phyloP scores from a whole-genome alignment of 2,797 vertebrate genomes.

The Gallirallus australis region DNA sequence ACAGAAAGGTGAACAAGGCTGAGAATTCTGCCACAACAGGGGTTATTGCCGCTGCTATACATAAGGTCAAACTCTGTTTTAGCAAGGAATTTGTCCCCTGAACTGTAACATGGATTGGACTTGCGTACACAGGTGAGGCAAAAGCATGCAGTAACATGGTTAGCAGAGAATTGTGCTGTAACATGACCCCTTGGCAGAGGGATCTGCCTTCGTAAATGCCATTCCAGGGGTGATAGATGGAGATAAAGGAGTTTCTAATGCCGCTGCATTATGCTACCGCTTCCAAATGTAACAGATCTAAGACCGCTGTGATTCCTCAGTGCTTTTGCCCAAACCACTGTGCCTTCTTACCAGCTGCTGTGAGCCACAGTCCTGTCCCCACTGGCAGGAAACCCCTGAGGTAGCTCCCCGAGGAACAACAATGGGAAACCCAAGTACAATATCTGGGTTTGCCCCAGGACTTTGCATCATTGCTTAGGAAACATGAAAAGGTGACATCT shows the following conservation, averaged over 20 bases:
- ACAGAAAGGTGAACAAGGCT: background rate
- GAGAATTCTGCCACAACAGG: background rate
- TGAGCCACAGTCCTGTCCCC: background rate
- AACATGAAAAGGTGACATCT: background rate
- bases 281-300: background rate
- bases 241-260: background rate
- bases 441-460: background rate
- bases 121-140: background rate
- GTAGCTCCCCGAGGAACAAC: background rate
- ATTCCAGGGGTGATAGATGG: background rate
- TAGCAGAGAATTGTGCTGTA: background rate
- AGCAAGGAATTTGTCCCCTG: constrained; percentile 42
- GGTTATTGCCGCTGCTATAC: background rate
- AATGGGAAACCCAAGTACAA: background rate
- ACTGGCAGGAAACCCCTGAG: background rate
- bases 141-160: constrained; percentile 47
- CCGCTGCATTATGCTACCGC: background rate
- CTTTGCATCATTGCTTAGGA: background rate
- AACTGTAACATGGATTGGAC: constrained; percentile 11
- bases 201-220: background rate
- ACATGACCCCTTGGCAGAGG: background rate
- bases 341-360: background rate
- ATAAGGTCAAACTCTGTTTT: background rate
- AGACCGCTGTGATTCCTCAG: background rate
- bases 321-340: background rate